Percentiles rank a stretch among this genome's conserved stretches.
phyloP scores from a whole-genome alignment of 2,888 invertebrate species.

The Aleiodes alternator region DNA sequence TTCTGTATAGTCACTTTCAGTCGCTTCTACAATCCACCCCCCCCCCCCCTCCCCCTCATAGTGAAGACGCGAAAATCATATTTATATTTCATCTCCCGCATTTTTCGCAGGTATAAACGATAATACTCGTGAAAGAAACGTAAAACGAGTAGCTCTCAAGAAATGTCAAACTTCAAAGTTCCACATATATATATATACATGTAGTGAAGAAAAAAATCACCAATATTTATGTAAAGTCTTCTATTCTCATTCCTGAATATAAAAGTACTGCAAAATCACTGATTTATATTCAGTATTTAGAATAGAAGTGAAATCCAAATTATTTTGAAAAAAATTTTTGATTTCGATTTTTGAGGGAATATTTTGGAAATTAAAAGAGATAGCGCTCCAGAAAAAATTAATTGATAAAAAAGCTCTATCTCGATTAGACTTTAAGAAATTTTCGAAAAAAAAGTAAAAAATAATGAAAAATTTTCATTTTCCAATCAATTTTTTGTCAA shows the following conservation, averaged over 20 bases:
- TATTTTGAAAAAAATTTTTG: too few species aligned
- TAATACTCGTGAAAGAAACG: slow-evolving; percentile 40
- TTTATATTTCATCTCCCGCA: slow-evolving; percentile 71
- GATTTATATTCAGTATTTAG: background rate
- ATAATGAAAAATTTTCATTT: too few species aligned
- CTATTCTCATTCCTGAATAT: background rate
- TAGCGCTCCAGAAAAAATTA: too few species aligned
- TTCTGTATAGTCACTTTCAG: slow-evolving; percentile 37
- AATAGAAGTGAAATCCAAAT: background rate
- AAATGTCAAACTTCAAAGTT: slow-evolving; percentile 26
- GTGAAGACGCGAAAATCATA: slow-evolving; percentile 66
- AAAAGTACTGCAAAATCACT: slow-evolving; percentile 10
- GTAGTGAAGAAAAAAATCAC: background rate
- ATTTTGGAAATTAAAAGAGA: too few species aligned
- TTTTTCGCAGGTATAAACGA: slow-evolving; percentile 63
- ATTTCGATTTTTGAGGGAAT: too few species aligned
- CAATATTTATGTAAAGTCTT: slow-evolving; percentile 24
- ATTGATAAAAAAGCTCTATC: too few species aligned
- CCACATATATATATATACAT: too few species aligned
- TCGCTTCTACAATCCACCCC: slow-evolving; percentile 44
- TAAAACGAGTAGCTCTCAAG: slow-evolving; percentile 17
- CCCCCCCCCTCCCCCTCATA: slow-evolving; percentile 17
- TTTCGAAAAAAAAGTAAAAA: too few species aligned
- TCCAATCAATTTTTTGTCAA: too few species aligned
- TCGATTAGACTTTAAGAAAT: too few species aligned